Evolutionary conservation across 2,888 invertebrate genomes (phyloP), one percentile per base, ranked within the genome.

Genomic region (Morinoia aosen): DNA sequence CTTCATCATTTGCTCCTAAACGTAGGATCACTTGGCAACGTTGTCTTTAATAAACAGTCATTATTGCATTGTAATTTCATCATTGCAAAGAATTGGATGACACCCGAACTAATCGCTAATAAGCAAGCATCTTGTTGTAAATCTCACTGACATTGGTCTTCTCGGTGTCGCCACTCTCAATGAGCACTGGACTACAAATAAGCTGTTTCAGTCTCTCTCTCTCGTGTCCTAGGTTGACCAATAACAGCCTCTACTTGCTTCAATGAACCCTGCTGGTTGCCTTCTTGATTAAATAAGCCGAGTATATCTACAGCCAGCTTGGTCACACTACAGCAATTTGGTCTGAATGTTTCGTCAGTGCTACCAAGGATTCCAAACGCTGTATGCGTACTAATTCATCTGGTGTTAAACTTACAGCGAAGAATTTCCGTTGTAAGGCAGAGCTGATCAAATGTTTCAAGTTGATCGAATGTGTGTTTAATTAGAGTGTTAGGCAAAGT

Each of bases 41-140:
- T 93, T 93, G 93, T 93, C 93, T 93, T 93, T 93, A 93, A 93
- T 93, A 93, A 93, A 93, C 93, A 93, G 93, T 93, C 93, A 93
- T 93, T 93, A 93, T 93, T 93, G 93, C 57, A 93, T 93, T 93
- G 93, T 93, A 93, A 93, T 93, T 93, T 93, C 93, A 56, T 93
- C 93, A 93, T 93, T 93, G 93, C 93, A 93, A 93, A 93, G 93
- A 93, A 93, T 93, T 93, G 93, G 93, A 93, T 93, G 93, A 93
- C 93, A 93, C 93, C 93, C n/a, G 93, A 93, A 93, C 93, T 93
- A 93, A 93, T 93, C 93, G 93, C 57, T 93, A 93, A 93, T 93
- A 93, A 93, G 93, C 93, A 93, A 93, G 93, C 93, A 93, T 93
- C 93, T 93, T 57, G 93, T 56, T 93, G 48, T 93, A 93, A 93